These are phyloP conservation scores for Melinopterus prodromus DNA, from an alignment of 2,888 invertebrate genomes.

Conservation along the genomic window DNA sequence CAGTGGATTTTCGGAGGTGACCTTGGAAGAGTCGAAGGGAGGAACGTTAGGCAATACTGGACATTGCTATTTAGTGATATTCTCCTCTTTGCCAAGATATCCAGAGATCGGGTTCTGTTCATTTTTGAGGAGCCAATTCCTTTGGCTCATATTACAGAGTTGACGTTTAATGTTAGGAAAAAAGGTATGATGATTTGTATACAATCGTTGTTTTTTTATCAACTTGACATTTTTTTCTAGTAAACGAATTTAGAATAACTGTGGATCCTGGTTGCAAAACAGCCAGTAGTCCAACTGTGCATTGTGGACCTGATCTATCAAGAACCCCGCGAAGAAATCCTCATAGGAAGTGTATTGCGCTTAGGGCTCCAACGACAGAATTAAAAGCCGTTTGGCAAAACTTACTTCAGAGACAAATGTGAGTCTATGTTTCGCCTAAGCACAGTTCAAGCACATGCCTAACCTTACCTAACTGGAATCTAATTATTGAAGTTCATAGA, in stretches of 20 bases:
- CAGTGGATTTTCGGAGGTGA: slow-evolving; percentile 93
- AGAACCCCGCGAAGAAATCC: slow-evolving; percentile 71
- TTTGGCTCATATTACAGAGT: slow-evolving; percentile 79
- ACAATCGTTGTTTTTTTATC: neutral
- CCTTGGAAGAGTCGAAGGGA: slow-evolving; percentile 82
- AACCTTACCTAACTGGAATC: slow-evolving; percentile 22
- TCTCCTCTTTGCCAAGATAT: slow-evolving; percentile 85
- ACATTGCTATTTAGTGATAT: slow-evolving; percentile 85
- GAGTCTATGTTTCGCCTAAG: slow-evolving; percentile 57
- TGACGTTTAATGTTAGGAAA: slow-evolving; percentile 86
- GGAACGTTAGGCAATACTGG: slow-evolving; percentile 85
- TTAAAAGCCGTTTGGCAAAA: slow-evolving; percentile 92
- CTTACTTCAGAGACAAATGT: slow-evolving; percentile 87
- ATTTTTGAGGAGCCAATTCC: slow-evolving; percentile 88
- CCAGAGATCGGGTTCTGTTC: slow-evolving; percentile 85
- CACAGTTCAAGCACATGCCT: slow-evolving; percentile 16
- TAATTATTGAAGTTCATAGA: slow-evolving; percentile 38
- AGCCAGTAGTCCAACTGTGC: slow-evolving; percentile 78
- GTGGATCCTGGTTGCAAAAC: slow-evolving; percentile 71
- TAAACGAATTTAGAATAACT: slow-evolving; percentile 85
- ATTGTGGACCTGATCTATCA: slow-evolving; percentile 73
- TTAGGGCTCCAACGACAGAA: slow-evolving; percentile 84
- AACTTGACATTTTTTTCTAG: slow-evolving; percentile 57
- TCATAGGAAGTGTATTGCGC: slow-evolving; percentile 73
- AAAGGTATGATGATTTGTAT: slow-evolving; percentile 65